A percentile compares a stretch with the other conserved stretches of the same genome.
Conservation (phyloP, 2,113 vertebrate genomes). For the Bagarius yarrelli region DNA sequence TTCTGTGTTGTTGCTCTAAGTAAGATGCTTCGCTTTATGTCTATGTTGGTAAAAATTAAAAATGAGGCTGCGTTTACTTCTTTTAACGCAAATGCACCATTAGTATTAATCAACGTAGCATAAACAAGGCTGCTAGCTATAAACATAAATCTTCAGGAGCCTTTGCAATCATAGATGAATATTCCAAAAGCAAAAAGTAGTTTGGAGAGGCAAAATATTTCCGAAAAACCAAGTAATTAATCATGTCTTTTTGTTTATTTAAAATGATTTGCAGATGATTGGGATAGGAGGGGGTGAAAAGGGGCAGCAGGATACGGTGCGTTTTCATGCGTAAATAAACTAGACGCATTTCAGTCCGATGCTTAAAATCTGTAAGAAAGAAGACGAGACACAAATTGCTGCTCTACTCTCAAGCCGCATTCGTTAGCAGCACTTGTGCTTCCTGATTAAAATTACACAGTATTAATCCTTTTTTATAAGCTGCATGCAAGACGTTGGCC, state of each 20-base stretch:
- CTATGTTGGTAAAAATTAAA: constrained; percentile 37
- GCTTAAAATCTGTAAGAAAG: constrained; percentile 19
- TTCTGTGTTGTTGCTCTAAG: constrained; percentile 27
- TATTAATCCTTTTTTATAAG: constrained; percentile 50
- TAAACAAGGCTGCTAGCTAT: constrained; percentile 21
- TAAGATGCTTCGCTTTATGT: constrained; percentile 25
- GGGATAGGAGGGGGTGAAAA: background rate
- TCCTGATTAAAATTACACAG: constrained; percentile 56
- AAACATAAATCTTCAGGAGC: constrained; percentile 8
- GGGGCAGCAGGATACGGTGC: too few relatives aligned
- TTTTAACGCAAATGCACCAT: constrained; percentile 32
- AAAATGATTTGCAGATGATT: constrained; percentile 32
- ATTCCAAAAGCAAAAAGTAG: constrained; percentile 6
- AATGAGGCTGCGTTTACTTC: constrained; percentile 17
- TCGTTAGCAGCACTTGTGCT: constrained; percentile 36
- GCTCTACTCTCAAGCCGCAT: constrained; percentile 22
- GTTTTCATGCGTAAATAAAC: constrained; percentile 19
- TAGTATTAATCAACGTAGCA: constrained; percentile 22
- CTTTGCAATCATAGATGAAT: constrained; percentile 14
- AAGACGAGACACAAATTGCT: constrained; percentile 32
- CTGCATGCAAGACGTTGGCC: constrained; percentile 30
- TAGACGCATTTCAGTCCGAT: constrained; percentile 18
- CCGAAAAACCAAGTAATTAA: constrained; percentile 37
- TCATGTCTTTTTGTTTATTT: constrained; percentile 21
- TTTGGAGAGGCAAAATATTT: constrained; percentile 15